Base-by-base conservation (phyloP, 2,797 vertebrate species). In the Sarcoramphus papa region DNA sequence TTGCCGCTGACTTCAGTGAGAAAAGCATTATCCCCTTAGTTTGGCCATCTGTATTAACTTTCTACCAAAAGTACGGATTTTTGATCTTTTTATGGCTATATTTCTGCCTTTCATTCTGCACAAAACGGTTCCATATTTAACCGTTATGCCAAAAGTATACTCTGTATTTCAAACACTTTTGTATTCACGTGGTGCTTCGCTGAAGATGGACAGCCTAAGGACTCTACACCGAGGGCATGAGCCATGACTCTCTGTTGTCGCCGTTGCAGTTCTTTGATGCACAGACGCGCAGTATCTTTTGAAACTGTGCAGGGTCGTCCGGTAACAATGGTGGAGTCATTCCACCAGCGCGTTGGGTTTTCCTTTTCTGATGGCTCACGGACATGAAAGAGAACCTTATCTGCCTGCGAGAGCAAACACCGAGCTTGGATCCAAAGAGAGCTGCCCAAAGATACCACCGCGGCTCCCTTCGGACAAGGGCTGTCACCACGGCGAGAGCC, bases 351-450 rank as follows among this genome's bases (percentile, higher is more conserved):
- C 0, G 0, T 9, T 91, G 92, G 48, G 37, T 82, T 96, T 96
- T 97, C 81, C 60, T 87, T 40, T 96, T 65, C 91, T 89, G 78
- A 47, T 25, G 75, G 70, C 88, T 78, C 72, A 63, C 2, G 70
- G 70, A 96, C 95, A 93, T 97, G 90, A 97, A 97, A 97, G 94
- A 75, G 65, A 68, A 82, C 28, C 84, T 95, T 97, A 97, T 97
- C 96, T 82, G 89, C 73, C 65, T 5, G 45, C 4, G 9, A 62
- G 77, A 93, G 92, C 85, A 64, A 93, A 90, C 30, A 19, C 57
- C 2, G 10, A 73, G 79, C 83, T 50, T 6, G 8, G 73, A 47
- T 91, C 75, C 91, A 76, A 54, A 31, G 40, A 64, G 57, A 25
- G 48, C 73, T 73, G 37, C 80, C 82, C 91, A 23, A n/a, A 78